Conservation (phyloP, 2,888 invertebrate genomes). For the Chromoteleia sp. region DNA sequence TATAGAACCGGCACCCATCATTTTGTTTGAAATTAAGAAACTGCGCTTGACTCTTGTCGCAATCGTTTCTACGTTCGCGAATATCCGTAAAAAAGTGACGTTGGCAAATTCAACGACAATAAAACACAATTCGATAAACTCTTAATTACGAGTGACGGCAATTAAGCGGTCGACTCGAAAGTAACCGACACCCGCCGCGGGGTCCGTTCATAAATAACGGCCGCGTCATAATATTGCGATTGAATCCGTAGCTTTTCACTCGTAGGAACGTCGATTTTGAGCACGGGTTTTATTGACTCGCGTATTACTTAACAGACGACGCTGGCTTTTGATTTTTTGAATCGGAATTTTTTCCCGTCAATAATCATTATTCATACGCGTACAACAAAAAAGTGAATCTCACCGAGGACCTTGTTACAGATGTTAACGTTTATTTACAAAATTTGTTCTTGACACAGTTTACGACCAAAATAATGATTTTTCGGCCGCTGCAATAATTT, state of each 20-base stretch:
- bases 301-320: slow-evolving; percentile 23
- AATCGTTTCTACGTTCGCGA: too few species aligned
- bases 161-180: slow-evolving; percentile 38
- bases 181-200: slow-evolving; percentile 20
- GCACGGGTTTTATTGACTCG: slow-evolving; percentile 16
- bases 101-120: slow-evolving; percentile 8
- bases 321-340: too few species aligned
- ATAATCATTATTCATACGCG: not conserved
- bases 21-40: too few species aligned
- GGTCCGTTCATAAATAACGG: slow-evolving; percentile 19
- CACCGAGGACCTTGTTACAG: slow-evolving; percentile 22
- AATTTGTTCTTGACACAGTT: slow-evolving; percentile 59
- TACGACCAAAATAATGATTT: slow-evolving; percentile 5
- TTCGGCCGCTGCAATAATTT: too few species aligned
- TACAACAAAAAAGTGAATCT: slow-evolving; percentile 18
- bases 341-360: too few species aligned
- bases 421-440: slow-evolving; percentile 29
- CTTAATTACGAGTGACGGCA: slow-evolving; percentile 4
- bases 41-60: too few species aligned
- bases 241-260: slow-evolving; percentile 12
- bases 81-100: slow-evolving; percentile 2
- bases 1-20: too few species aligned
- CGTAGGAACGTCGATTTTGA: slow-evolving; percentile 5
- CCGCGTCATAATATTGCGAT: slow-evolving; percentile 9
- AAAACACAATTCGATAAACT: slow-evolving; percentile 17